Evolutionary conservation across 2,113 vertebrate genomes (phyloP), one percentile per base, ranked within the genome.

Genomic region (Pongo pygmaeus): DNA sequence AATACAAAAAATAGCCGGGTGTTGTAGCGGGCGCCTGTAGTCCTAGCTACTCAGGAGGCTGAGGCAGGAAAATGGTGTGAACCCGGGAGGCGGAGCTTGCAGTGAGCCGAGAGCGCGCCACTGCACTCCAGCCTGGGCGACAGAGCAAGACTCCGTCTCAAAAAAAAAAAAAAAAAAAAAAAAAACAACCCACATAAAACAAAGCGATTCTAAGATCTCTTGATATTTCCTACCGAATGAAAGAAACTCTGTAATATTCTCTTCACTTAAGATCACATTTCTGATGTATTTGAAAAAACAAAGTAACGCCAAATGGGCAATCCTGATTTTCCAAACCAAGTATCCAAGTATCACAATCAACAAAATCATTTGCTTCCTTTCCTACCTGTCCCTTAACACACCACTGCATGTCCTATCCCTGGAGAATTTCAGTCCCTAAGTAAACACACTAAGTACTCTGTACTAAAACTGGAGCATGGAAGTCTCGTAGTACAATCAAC

Each of bases 181-280:
- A 46, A 46, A 46, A 46, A 25, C 67, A 90, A 72, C 75, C 43
- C 43, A 52, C 50, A 74, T 67, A 2, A 91, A 96, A 79, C 16
- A 12, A 95, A 97, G 70, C 2, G 83, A 38, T 59, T 94, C 38
- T 17, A 78, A 92, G 23, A 83, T 77, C 80, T 64, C 77, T 75
- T 93, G 84, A 57, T 13, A 67, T 6, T 12, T 92, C 32, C n/a
- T 90, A 50, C 67, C 23, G 81, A 93, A 87, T 38, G 0, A 85
- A 80, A 0, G 69, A 89, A 94, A 95, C 78, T 87, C 75, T 93
- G 95, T 96, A 93, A 96, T 87, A 57, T 25, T 93, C 55, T 90
- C 35, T 5, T 93, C 55, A 87, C 35, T 5, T 40, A 90, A 13
- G 22, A 94, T 35, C 52, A 94, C 48, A 94, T 85, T 14, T 91